Conservation (phyloP, 2,113 vertebrate genomes). For the Pontoporia blainvillei region DNA sequence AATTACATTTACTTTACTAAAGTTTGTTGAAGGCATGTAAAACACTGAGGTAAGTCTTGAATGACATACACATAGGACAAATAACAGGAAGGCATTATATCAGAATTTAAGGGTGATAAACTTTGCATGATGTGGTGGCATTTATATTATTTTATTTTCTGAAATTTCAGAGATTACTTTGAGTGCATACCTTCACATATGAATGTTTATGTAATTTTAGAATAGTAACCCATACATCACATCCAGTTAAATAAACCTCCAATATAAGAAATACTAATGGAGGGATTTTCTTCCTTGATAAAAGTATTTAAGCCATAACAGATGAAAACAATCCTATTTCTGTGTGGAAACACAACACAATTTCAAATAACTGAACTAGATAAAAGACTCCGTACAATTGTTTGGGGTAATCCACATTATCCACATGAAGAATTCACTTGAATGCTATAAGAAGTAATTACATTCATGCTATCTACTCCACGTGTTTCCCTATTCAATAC, state of each 20-base stretch:
- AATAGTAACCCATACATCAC: background rate
- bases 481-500: background rate
- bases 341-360: background rate
- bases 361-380: background rate
- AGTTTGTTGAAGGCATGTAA: background rate
- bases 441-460: background rate
- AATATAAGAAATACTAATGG: background rate
- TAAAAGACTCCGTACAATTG: background rate
- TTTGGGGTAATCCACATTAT: background rate
- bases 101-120: background rate
- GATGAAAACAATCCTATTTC: background rate
- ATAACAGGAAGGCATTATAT: background rate
- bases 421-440: background rate
- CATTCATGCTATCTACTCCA: background rate
- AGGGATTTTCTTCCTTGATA: background rate
- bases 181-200: background rate
- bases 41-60: background rate
- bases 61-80: background rate
- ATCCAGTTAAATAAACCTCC: background rate
- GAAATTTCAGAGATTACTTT: background rate
- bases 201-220: background rate
- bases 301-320: background rate
- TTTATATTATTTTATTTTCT: background rate
- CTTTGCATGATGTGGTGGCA: fast-evolving
- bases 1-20: background rate